Percentiles rank a stretch among this genome's conserved stretches.
These are phyloP conservation scores for Sus scrofa DNA, from an alignment of 2,113 vertebrate genomes.

Conservation along the genomic window T2T-Sscrofa CM000819.6:7509501-7510000, in stretches of 20 bases:
- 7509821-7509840: background rate
- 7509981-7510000: background rate
- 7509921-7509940: background rate
- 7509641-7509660: background rate
- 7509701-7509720: background rate
- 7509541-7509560: background rate
- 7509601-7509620: background rate
- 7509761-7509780: too few species aligned
- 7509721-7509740: background rate
- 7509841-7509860: accelerated
- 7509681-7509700: background rate
- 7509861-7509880: accelerated
- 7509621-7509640: background rate
- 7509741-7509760: background rate
- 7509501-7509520: background rate
- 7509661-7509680: background rate
- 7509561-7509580: background rate
- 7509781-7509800: accelerated
- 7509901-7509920: accelerated
- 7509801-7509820: too few species aligned
- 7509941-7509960: background rate
- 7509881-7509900: accelerated
- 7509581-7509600: background rate
- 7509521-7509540: background rate
- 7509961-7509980: background rate